Evolutionary conservation across 2,888 invertebrate genomes (phyloP), one percentile per base, ranked within the genome.

Genomic region (Drosophila nigritarsus): DNA sequence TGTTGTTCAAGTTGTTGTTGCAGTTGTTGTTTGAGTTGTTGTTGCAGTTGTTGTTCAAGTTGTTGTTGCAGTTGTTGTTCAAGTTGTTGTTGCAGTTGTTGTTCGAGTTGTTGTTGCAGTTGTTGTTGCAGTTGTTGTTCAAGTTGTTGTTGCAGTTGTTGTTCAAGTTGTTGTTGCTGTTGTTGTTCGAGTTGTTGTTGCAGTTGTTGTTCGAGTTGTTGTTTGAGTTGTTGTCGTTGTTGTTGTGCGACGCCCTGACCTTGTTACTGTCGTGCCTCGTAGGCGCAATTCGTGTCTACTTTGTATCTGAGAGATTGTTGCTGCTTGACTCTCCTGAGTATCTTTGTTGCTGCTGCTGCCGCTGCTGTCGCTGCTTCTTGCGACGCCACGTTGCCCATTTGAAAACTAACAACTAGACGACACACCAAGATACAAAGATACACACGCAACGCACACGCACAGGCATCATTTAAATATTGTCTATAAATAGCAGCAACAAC

Each of bases 231-330:
- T 32, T 3, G 9, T 9, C 0, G 63, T 61, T 67, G 58, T 61
- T 62, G 77, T 56, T 67, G 63, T 55, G 50, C 72, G 80, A 74
- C 75, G 77, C 87, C 90, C 84, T 90, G 87, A 87, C 87, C 87
- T 87, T 87, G 90, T 89, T 90, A 83, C 81, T 73, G 74, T 61
- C 74, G 69, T 68, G 45, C 24, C 66, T 67, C 62, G 67, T 64
- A 62, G 55, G 27, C 54, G 45, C 32, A 60, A 27, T 30, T 40
- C 24, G 24, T 24, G 45, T 45, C 7, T 45, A 45, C 45, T 62
- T 27, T 56, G 63, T 75, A 42, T 66, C 55, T 65, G 40, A 51
- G 55, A 62, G 67, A 64, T 80, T 59, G 65, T 36, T 60, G 74
- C 64, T 79, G 53, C 59, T 54, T 7, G 20, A 24, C 24, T 45